Evolutionary conservation across 2,797 vertebrate genomes (phyloP), one percentile per base, ranked within the genome.

Genomic region (Gallinago nigripennis): DNA sequence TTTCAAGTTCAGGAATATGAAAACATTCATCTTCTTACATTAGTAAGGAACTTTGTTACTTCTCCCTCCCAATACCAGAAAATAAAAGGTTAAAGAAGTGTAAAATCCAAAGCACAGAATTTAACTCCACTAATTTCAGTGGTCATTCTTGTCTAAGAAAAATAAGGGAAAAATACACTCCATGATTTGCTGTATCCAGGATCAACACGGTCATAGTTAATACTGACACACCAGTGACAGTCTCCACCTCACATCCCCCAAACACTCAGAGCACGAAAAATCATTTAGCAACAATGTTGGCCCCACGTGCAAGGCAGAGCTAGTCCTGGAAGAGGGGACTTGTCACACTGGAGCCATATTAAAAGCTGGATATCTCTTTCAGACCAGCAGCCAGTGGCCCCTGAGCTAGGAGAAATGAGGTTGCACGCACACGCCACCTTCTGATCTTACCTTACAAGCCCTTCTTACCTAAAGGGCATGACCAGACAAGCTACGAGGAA

Each of bases 401-500:
- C 58, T 9, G 48, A 46, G 48, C 16, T 3, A 1, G 33, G 15
- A 21, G 41, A 31, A n/a, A 31, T 18, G 33, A 37, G 3, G 0
- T 14, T 3, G 30, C 8, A 3, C 1, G 0, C 21, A 16, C 30
- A 10, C 35, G 1, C 9, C 6, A 2, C 31, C 8, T 1, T 10
- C 60, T 43, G 8, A 43, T 41, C 53, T 30, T 21, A 27, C 19
- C 70, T 46, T 27, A 7, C 5, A 3, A 61, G 33, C 14, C 4
- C n/a, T 61, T 46, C 97, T 97, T 95, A 98, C 98, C 98, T 98
- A 77, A 98, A 98, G 28, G 98, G 98, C 97, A 98, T 98, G 82
- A 98, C 97, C 66, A 98, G 95, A 1, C 97, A 98, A 37, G 98
- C 98, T 25, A 98, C 97, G 0, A 98, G 96, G 65, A 98, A 92